Evolutionary conservation across 2,888 invertebrate species (phyloP), one percentile per base, ranked within the genome.

Genomic region (Erebia epiphron): DNA sequence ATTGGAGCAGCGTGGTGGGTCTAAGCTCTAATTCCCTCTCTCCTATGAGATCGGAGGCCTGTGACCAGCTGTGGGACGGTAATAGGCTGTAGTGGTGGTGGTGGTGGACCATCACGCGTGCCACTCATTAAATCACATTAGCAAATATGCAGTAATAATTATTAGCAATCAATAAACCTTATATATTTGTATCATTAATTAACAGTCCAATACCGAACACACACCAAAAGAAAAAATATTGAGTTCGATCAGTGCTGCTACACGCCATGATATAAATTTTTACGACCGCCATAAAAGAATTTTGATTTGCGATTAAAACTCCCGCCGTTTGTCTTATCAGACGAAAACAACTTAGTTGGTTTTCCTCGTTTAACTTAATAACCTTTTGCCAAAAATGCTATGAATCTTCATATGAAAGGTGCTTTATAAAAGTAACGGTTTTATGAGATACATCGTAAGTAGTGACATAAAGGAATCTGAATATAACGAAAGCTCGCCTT

Each of bases 281-380:
- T 35, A 72, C 41, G 69, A 69, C 50, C 13, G 14, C 57, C 61
- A 16, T 72, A 69, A 72, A 72, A 50, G 43, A 65, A 62, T 63
- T 62, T 66, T 66, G 69, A 69, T 72, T 67, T 50, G 66, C 62
- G 49, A 67, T 72, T 26, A 69, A 69, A 58, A 67, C 67, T 67
- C 58, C 49, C 58, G 46, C 18, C 49, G 57, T 67, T 67, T 58
- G 58, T 67, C 58, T 58, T 67, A 67, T 67, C 57, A 58, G 26
- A 67, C 54, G 16, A 65, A 65, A 56, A 65, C 67, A 67, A 67
- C 67, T 67, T 49, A 50, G 66, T 56, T 66, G 66, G 56, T 57
- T 56, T 66, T 43, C 41, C 65, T 11, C 56, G 54, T 56, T 56
- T 57, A 46, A 57, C 56, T 46, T 66, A 26, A 66, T 56, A 66